Percentiles rank a stretch among this genome's conserved stretches.
phyloP scores from a whole-genome alignment of 2,113 vertebrate genomes.

The Sylvia atricapilla region DNA sequence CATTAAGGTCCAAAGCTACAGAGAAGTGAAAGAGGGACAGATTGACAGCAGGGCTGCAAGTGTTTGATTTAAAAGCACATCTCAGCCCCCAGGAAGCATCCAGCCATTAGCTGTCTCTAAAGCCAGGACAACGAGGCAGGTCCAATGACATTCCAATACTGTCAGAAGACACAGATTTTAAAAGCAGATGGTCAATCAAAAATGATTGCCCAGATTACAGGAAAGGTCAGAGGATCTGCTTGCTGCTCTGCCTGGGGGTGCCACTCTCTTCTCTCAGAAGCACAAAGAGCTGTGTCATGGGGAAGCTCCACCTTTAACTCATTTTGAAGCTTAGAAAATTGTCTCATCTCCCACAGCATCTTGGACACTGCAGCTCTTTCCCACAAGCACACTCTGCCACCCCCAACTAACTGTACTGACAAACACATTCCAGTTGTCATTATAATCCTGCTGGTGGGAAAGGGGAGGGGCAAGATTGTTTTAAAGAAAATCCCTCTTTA shows the following conservation, averaged over 20 bases:
- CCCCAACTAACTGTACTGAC: neutral
- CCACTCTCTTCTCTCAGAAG: neutral
- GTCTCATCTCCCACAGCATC: neutral
- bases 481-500: neutral
- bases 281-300: neutral
- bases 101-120: neutral
- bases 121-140: neutral
- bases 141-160: neutral
- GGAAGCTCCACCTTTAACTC: neutral
- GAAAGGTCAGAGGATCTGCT: neutral
- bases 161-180: neutral
- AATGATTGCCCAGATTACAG: neutral
- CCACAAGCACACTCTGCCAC: neutral
- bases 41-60: neutral
- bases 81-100: neutral
- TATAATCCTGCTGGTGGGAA: neutral
- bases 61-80: neutral
- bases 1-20: neutral
- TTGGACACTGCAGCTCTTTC: neutral
- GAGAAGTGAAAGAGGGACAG: neutral
- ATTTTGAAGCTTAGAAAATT: neutral
- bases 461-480: neutral
- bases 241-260: neutral
- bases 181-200: neutral
- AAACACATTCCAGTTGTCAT: slow-evolving; percentile 11